Evolutionary conservation across 2,113 vertebrate species (phyloP).

Genomic region (Lynx canadensis): DNA sequence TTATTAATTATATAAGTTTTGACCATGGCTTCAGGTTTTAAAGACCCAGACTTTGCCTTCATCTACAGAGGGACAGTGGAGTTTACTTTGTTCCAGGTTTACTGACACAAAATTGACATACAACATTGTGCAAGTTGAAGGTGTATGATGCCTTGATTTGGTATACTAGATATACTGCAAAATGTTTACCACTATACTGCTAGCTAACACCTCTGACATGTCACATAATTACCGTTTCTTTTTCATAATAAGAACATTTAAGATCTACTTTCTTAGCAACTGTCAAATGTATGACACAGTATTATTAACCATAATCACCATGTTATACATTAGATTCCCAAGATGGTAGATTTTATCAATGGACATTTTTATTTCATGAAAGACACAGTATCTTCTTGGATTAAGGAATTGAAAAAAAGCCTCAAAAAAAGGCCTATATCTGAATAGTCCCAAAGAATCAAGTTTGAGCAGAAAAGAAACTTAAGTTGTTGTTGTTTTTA

Average conservation of each 20-base stretch:
- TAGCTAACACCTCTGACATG: neutral
- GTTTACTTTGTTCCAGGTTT: neutral
- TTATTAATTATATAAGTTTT: neutral
- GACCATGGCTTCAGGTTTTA: neutral
- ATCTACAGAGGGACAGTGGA: neutral
- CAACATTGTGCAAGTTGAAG: neutral
- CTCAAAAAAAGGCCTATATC: neutral
- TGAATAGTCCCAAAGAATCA: conserved; percentile 22
- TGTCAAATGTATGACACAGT: neutral
- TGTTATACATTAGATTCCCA: neutral
- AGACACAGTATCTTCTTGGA: neutral
- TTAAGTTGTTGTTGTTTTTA: too few relatives aligned
- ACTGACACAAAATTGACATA: neutral
- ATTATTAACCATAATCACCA: neutral
- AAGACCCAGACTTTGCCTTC: neutral
- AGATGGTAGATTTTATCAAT: conserved; percentile 8
- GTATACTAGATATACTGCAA: neutral
- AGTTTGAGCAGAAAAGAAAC: conserved; percentile 39
- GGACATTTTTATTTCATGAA: conserved; percentile 49
- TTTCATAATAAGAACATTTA: neutral
- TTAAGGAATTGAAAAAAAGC: neutral
- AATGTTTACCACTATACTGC: neutral
- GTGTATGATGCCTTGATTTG: neutral
- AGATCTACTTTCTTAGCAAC: neutral
- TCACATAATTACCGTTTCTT: neutral